Evolutionary conservation across 2,888 invertebrate genomes (phyloP).

Genomic region (Pteria penguin): DNA sequence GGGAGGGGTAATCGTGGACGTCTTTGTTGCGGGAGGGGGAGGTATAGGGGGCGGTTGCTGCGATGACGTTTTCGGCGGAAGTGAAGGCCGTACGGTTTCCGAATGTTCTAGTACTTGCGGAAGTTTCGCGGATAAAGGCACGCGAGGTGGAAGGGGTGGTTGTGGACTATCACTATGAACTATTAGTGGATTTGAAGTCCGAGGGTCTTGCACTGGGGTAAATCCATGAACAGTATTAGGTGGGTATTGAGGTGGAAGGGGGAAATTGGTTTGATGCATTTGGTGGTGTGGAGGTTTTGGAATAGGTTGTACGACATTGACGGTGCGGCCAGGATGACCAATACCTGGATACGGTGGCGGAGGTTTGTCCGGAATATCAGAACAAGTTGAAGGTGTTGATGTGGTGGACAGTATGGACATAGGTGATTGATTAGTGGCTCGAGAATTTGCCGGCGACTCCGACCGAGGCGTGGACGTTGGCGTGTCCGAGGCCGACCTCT

Average conservation of each 20-base stretch:
- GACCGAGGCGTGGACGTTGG: slow-evolving; percentile 73
- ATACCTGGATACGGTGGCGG: slow-evolving; percentile 79
- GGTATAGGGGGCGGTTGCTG: slow-evolving; percentile 50
- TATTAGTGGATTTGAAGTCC: not conserved
- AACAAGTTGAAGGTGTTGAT: slow-evolving; percentile 79
- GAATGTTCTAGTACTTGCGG: slow-evolving; percentile 29
- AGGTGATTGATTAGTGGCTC: slow-evolving; percentile 78
- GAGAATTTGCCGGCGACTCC: slow-evolving; percentile 77
- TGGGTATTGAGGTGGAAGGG: slow-evolving; percentile 25
- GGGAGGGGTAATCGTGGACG: slow-evolving; percentile 2
- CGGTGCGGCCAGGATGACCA: too few species aligned
- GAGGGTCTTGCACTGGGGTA: slow-evolving; percentile 21
- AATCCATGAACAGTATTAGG: slow-evolving; percentile 21
- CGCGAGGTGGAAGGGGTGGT: slow-evolving; percentile 70
- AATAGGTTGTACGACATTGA: slow-evolving; percentile 57
- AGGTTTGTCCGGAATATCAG: slow-evolving; percentile 77
- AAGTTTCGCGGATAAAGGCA: slow-evolving; percentile 53
- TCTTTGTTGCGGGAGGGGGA: slow-evolving; percentile 40
- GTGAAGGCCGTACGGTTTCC: slow-evolving; percentile 49
- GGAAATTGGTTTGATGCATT: not conserved
- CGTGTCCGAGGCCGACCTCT: slow-evolving; percentile 57
- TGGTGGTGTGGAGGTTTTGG: slow-evolving; percentile 45
- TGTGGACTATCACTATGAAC: slow-evolving; percentile 41
- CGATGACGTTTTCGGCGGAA: slow-evolving; percentile 30
- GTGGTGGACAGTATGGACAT: slow-evolving; percentile 77